Evolutionary conservation across 2,113 vertebrate genomes (phyloP).

Genomic region (Murina feae): DNA sequence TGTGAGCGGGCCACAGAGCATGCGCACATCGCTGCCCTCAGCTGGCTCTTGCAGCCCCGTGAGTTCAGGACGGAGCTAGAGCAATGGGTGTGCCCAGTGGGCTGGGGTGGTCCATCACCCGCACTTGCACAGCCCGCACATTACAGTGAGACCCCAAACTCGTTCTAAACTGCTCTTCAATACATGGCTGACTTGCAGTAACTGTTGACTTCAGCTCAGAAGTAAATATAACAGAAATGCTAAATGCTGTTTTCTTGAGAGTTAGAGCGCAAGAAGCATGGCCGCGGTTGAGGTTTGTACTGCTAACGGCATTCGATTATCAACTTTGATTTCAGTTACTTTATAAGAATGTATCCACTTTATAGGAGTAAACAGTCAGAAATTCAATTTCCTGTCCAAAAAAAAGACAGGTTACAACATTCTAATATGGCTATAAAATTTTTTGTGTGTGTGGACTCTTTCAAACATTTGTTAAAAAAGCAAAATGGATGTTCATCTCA

Average conservation of each 20-base stretch:
- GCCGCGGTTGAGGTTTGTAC: not conserved
- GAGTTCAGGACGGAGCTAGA: not conserved
- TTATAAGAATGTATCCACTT: not conserved
- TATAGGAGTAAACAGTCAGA: not conserved
- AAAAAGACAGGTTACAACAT: not conserved
- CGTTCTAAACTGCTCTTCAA: not conserved
- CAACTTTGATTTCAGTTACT: not conserved
- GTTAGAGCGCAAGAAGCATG: not conserved
- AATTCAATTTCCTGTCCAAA: not conserved
- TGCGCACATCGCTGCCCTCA: no score
- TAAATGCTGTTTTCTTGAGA: not conserved
- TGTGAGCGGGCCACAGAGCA: accelerated
- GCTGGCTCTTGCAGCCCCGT: no score
- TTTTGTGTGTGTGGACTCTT: constrained; percentile 61
- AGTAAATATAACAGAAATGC: not conserved
- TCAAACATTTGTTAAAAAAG: constrained; percentile 94
- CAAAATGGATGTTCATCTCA: constrained; percentile 89
- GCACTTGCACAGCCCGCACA: not conserved
- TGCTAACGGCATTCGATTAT: not conserved
- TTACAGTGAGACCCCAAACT: not conserved
- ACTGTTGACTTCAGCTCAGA: not conserved
- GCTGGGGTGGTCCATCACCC: not conserved
- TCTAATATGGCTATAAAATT: no score
- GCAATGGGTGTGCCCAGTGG: no score
- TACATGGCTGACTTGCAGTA: not conserved